Evolutionary conservation across 2,888 invertebrate genomes (phyloP).

Genomic region (Diarsia brunnea): DNA sequence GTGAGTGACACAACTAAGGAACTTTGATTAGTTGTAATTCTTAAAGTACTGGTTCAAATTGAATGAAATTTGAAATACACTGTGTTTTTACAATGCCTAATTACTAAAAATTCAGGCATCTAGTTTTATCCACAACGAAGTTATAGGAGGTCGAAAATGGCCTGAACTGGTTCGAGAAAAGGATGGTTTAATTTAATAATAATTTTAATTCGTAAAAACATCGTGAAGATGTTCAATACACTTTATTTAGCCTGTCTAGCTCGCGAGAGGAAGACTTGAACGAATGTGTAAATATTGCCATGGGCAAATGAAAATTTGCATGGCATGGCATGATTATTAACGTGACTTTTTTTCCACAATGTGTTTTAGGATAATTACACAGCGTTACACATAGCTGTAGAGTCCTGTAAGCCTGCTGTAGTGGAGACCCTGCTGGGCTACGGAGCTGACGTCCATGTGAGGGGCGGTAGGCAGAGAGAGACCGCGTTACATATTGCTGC

Average conservation of each 20-base stretch:
- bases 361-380: conserved; percentile 97
- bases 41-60: too few species aligned
- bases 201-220: neutral
- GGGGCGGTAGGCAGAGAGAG: conserved; percentile 96
- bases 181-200: too few species aligned
- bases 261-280: neutral
- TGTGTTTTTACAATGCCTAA: too few species aligned
- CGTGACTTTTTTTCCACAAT: neutral
- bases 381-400: conserved; percentile 99
- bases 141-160: too few species aligned
- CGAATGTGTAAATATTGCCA: neutral
- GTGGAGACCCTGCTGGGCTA: conserved; percentile 98
- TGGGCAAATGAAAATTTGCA: too few species aligned
- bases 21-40: too few species aligned
- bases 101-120: too few species aligned
- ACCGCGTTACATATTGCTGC: conserved; percentile 99
- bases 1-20: too few species aligned
- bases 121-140: too few species aligned
- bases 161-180: too few species aligned
- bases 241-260: neutral
- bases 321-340: neutral
- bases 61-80: too few species aligned
- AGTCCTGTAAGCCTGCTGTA: conserved; percentile 97
- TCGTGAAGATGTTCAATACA: neutral
- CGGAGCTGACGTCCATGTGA: conserved; percentile 99